Evolutionary conservation across 2,797 vertebrate genomes (phyloP).

Genomic region (Lacerta bilineata): DNA sequence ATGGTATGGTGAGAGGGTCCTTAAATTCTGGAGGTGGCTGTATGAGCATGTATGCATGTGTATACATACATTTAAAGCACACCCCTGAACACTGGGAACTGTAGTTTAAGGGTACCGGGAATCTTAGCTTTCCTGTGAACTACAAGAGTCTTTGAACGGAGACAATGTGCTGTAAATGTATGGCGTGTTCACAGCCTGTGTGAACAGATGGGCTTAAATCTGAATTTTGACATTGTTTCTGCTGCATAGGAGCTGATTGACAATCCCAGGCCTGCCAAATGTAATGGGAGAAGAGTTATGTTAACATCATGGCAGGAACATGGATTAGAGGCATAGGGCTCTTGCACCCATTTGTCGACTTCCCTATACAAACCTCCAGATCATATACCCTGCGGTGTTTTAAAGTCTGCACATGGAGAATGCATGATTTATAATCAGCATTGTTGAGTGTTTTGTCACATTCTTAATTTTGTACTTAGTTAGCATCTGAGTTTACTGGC

Average conservation of each 20-base stretch:
- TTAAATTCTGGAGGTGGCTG: background rate
- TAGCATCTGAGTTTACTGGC: conserved; percentile 34
- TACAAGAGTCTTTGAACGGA: no score
- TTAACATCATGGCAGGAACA: background rate
- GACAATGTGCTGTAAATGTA: no score
- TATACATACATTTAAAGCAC: background rate
- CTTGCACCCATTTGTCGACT: background rate
- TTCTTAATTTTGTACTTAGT: conserved; percentile 57
- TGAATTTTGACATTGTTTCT: conserved; percentile 3
- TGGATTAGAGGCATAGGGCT: background rate
- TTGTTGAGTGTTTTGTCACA: conserved; percentile 54
- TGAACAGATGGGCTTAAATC: background rate
- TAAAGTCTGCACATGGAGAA: conserved; percentile 23
- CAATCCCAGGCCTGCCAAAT: background rate
- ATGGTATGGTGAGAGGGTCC: background rate
- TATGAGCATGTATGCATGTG: background rate
- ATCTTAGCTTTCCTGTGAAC: no score
- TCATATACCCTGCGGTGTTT: background rate
- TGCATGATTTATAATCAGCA: conserved; percentile 43
- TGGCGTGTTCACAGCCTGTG: no score
- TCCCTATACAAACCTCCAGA: conserved; percentile 25
- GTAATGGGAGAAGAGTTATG: background rate
- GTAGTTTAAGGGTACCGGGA: no score
- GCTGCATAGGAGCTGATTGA: background rate
- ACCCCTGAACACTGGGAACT: no score